Evolutionary conservation across 2,888 invertebrate species (phyloP), one percentile per base, ranked within the genome.

Genomic region (Mechanitis messenoides): DNA sequence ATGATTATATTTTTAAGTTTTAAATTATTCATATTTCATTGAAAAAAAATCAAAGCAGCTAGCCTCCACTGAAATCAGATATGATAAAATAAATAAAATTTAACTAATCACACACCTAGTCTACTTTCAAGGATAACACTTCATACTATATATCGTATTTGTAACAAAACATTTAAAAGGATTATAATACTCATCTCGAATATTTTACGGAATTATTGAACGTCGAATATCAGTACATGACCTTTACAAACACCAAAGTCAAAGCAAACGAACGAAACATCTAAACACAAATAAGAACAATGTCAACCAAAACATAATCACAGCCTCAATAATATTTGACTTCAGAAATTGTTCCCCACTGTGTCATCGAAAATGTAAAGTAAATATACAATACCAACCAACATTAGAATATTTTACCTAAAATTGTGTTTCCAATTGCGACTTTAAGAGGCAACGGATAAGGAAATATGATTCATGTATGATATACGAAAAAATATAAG

Each of bases 261-360:
- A 47, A 47, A 47, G 47, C 6, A 28, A 28, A 47, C 28, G 7
- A 31, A 50, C 45, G 45, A 53, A 53, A n/a, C 50, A 58, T 50
- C 53, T 28, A 28, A 12, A 59, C 45, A 55, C 59, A 59, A 59
- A 55, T 55, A 28, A 38, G 45, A 55, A 62, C 45, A 55, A 56
- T 56, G 56, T 33, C 57, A 55, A 20, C 46, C 54, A 53, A 42
- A 50, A 58, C 53, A 58, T 45, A 60, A 59, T 64, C 61, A 55
- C 56, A 38, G n/a, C 54, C 59, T 59, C 60, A 61, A 69, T 69
- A 66, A 68, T 69, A 65, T 69, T 69, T 67, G 67, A 61, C 64
- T 63, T 61, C 53, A 63, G 54, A 61, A 47, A 69, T 62, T 67
- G 63, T 68, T 66, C 62, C 53, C 55, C 60, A 56, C 62, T 50